A percentile compares a stretch with the other conserved stretches of the same genome.
Conservation (phyloP, 2,113 vertebrate species). For the Petaurus breviceps region DNA sequence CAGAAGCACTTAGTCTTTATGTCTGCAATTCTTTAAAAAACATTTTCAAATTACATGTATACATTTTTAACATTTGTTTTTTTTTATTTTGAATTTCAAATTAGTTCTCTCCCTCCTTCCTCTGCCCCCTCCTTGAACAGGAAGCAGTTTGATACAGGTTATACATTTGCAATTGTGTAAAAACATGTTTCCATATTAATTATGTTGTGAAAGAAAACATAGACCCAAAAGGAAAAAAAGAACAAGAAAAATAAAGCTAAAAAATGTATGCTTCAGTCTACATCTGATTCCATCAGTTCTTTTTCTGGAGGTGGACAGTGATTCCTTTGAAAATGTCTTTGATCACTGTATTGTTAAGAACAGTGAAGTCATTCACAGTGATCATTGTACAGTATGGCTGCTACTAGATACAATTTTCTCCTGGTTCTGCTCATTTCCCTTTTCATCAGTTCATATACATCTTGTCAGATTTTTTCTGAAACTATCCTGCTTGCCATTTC, state of each 20-base stretch:
- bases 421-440: background rate
- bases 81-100: background rate
- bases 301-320: background rate
- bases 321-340: background rate
- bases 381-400: background rate
- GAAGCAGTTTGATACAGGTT: background rate
- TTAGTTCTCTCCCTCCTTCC: background rate
- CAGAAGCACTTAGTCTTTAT: background rate
- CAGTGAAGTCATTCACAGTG: background rate
- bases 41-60: background rate
- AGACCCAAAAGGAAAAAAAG: too few relatives aligned
- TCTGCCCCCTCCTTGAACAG: background rate
- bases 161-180: background rate
- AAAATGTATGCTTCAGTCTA: background rate
- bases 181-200: background rate
- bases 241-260: background rate
- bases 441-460: background rate
- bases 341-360: background rate
- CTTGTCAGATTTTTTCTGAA: background rate
- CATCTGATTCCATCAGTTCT: background rate
- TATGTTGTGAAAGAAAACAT: background rate
- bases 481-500: background rate
- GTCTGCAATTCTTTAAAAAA: background rate
- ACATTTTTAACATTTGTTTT: background rate
- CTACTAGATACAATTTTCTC: background rate